These are phyloP conservation scores for Martes martes DNA, from an alignment of 2,113 vertebrate species.

Conservation along the genomic window DNA sequence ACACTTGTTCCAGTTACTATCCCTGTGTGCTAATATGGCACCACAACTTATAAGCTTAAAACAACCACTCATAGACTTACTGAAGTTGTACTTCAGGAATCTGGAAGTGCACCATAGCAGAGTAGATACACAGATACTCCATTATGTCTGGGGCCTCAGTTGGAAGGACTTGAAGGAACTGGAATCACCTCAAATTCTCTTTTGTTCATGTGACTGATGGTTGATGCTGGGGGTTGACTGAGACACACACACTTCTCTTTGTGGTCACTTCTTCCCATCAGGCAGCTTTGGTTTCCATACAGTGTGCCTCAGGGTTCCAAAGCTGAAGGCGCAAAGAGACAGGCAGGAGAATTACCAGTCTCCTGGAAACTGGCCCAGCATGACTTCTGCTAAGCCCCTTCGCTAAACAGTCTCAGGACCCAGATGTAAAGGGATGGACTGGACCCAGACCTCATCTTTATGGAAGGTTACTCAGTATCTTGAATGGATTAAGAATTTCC, in stretches of 20 bases:
- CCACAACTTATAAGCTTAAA: background rate
- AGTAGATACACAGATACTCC: background rate
- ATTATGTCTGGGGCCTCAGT: background rate
- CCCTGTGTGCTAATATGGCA: background rate
- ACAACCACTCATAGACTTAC: background rate
- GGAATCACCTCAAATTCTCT: background rate
- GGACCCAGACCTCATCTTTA: background rate
- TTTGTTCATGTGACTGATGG: background rate
- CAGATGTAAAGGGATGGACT: background rate
- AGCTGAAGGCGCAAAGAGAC: background rate
- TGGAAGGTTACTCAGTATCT: background rate
- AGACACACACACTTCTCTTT: background rate
- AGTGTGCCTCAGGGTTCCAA: background rate
- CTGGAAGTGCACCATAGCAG: background rate
- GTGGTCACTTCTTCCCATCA: background rate
- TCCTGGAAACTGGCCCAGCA: background rate
- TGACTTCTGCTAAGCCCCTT: background rate
- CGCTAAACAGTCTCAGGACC: background rate
- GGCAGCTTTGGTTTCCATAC: background rate
- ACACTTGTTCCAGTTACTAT: background rate
- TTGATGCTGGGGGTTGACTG: background rate
- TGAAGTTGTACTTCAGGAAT: background rate
- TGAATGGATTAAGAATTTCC: background rate
- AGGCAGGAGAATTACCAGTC: background rate
- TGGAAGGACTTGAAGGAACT: background rate